phyloP scores from a whole-genome alignment of 2,888 invertebrate species.

The Lasioglossum oenotherae region DNA sequence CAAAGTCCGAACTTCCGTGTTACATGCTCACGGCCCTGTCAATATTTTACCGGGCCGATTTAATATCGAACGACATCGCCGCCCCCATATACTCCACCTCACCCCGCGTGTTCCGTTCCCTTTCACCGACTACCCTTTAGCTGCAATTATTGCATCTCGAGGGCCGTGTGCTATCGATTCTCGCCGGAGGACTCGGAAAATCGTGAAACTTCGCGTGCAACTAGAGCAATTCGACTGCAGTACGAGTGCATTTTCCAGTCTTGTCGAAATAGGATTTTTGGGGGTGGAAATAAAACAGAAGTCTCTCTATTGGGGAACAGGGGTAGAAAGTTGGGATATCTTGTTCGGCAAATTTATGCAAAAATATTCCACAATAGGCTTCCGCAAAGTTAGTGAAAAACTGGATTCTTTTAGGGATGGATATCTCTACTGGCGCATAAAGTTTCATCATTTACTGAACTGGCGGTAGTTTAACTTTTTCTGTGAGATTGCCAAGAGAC shows the following conservation, averaged over 20 bases:
- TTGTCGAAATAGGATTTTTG: background rate
- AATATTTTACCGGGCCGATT: conserved; percentile 28
- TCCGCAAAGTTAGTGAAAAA: background rate
- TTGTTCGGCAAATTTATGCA: background rate
- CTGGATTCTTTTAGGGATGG: background rate
- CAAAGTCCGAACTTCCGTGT: conserved; percentile 35
- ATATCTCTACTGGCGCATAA: background rate
- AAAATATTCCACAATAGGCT: background rate
- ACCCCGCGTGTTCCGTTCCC: background rate
- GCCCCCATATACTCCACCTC: too few relatives aligned
- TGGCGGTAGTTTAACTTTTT: background rate
- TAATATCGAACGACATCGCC: conserved; percentile 12
- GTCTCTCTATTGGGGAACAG: background rate
- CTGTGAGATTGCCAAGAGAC: background rate
- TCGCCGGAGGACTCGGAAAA: background rate
- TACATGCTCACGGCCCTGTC: conserved; percentile 2
- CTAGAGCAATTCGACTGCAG: background rate
- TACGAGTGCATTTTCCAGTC: background rate
- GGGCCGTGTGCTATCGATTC: background rate
- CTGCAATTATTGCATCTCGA: conserved; percentile 3
- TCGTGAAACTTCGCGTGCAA: background rate
- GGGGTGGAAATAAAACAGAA: background rate
- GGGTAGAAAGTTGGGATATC: background rate
- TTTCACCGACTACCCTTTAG: background rate
- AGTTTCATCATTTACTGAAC: background rate